These are phyloP conservation scores for Nemapogon koenigi DNA, from an alignment of 2,888 invertebrate species.

Conservation along the genomic window DNA sequence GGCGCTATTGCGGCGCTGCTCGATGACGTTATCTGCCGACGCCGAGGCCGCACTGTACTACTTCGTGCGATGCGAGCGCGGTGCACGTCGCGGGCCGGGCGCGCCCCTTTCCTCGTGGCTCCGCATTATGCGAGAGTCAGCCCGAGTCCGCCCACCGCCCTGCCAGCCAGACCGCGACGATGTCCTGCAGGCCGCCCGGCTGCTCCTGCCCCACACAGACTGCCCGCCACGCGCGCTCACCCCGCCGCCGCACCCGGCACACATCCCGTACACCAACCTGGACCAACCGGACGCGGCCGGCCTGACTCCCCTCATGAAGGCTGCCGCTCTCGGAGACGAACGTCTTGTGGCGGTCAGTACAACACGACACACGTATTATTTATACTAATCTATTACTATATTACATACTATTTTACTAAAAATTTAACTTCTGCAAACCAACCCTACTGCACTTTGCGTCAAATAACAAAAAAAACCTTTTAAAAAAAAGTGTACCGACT, in stretches of 20 bases:
- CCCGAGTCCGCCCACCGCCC: conserved; percentile 78
- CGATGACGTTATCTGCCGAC: conserved; percentile 65
- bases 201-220: conserved; percentile 87
- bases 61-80: conserved; percentile 92
- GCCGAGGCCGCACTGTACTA: conserved; percentile 86
- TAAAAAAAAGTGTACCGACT: too few relatives aligned
- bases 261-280: too few relatives aligned
- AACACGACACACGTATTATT: too few relatives aligned
- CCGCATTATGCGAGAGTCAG: conserved; percentile 82
- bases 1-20: conserved; percentile 72
- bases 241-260: conserved; percentile 79
- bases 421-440: too few relatives aligned
- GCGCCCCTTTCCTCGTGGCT: conserved; percentile 94
- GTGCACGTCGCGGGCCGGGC: conserved; percentile 84
- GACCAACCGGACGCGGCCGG: conserved; percentile 83
- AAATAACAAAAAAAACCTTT: too few relatives aligned
- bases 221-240: conserved; percentile 83
- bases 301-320: conserved; percentile 83
- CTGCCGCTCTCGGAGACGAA: conserved; percentile 81
- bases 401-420: too few relatives aligned
- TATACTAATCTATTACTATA: too few relatives aligned
- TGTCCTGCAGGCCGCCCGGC: conserved; percentile 84
- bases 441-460: too few relatives aligned
- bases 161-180: conserved; percentile 87
- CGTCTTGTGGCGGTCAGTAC: conserved; percentile 67